Conservation (phyloP, 2,113 vertebrate species). For the Abramis brama region DNA sequence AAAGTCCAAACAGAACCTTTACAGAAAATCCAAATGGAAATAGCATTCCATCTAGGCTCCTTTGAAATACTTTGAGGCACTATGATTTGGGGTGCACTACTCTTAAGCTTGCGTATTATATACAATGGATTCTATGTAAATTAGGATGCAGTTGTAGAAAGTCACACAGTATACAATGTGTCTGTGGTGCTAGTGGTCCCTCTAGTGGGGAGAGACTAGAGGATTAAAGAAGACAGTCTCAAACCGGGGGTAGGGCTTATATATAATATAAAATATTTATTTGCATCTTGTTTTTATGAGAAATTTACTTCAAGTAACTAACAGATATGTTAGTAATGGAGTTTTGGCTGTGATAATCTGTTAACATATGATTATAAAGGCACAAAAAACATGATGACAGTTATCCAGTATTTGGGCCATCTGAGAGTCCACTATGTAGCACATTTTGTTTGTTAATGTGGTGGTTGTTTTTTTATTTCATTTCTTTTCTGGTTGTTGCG, state of each 20-base stretch:
- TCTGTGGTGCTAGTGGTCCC: conserved; percentile 36
- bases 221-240: not conserved
- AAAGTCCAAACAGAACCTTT: not conserved
- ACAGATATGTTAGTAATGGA: not conserved
- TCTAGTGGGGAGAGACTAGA: conserved; percentile 41
- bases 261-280: not conserved
- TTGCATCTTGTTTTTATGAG: not conserved
- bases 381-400: not conserved
- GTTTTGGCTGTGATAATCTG: not conserved
- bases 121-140: not conserved
- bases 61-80: not conserved
- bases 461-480: not conserved
- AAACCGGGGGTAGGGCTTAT: not conserved
- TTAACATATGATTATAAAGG: not conserved
- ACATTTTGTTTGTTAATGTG: not conserved
- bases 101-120: not conserved
- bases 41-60: too few relatives aligned
- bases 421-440: not conserved
- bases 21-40: too few relatives aligned
- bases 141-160: not conserved
- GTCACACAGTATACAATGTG: not conserved
- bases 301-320: not conserved
- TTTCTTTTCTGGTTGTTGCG: not conserved
- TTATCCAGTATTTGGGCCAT: not conserved
- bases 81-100: not conserved